Evolutionary conservation across 2,797 vertebrate species (phyloP).

Genomic region (Erithacus rubecula): DNA sequence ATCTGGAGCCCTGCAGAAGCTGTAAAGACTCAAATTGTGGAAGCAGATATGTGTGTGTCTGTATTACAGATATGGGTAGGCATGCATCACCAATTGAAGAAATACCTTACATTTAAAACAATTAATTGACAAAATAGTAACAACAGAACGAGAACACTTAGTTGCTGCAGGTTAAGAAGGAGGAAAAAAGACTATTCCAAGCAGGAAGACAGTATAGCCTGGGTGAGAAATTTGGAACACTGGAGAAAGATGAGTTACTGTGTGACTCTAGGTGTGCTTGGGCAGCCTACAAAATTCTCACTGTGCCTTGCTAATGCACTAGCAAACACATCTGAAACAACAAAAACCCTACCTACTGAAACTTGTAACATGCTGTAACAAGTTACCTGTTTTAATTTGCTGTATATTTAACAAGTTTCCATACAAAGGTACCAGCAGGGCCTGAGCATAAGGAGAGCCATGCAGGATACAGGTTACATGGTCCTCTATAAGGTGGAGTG

Average conservation of each 20-base stretch:
- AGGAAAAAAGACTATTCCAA: background rate
- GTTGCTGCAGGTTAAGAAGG: background rate
- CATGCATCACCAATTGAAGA: background rate
- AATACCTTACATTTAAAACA: background rate
- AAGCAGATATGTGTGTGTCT: background rate
- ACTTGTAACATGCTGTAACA: background rate
- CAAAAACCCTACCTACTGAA: background rate
- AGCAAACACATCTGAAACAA: background rate
- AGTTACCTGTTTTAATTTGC: background rate
- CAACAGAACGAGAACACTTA: background rate
- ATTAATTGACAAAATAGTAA: background rate
- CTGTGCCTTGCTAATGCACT: too few relatives aligned
- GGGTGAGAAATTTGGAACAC: too few relatives aligned
- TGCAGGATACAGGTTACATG: accelerated
- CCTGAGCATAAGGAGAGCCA: background rate
- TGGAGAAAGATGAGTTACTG: background rate
- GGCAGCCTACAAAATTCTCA: background rate
- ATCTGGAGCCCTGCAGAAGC: background rate
- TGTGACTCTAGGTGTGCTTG: too few relatives aligned
- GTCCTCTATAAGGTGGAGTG: background rate
- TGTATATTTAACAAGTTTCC: background rate
- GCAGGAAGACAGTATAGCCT: background rate
- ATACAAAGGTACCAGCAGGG: background rate
- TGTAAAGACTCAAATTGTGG: background rate
- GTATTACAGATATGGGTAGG: background rate